Percentiles rank a stretch among this genome's conserved stretches.
These are phyloP conservation scores for Australoheros facetus DNA, from an alignment of 2,797 vertebrate species.

Conservation along the genomic window DNA sequence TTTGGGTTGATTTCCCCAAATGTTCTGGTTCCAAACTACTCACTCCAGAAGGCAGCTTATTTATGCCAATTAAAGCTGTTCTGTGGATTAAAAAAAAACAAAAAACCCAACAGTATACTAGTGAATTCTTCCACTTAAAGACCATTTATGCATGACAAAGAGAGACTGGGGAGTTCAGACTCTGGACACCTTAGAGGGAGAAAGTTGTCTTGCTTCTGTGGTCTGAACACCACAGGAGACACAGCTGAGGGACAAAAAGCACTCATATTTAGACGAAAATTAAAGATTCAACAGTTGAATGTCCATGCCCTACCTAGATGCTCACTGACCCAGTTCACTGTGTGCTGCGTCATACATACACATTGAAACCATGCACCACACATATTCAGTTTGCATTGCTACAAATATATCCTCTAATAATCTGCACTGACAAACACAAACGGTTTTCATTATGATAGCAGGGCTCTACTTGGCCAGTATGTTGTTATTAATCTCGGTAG, in stretches of 20 bases:
- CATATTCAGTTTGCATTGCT: not conserved
- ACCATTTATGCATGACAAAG: constrained; percentile 32
- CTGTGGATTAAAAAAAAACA: not conserved
- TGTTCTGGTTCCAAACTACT: not conserved
- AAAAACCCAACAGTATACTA: not conserved
- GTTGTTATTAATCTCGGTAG: constrained; percentile 42
- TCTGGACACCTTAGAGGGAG: constrained; percentile 27
- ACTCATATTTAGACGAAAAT: constrained; percentile 63
- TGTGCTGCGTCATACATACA: constrained; percentile 36
- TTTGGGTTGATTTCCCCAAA: constrained; percentile 19
- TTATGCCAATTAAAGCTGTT: constrained; percentile 47
- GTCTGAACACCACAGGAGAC: constrained; percentile 34
- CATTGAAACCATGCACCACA: constrained; percentile 5
- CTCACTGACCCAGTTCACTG: constrained; percentile 71
- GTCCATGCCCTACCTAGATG: constrained; percentile 43
- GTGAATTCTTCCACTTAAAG: constrained; percentile 21
- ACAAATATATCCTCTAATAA: not conserved
- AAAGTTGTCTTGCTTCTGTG: constrained; percentile 39
- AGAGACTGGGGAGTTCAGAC: constrained; percentile 33
- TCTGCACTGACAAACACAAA: constrained; percentile 28
- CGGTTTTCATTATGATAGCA: constrained; percentile 23
- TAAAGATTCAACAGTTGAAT: constrained; percentile 67
- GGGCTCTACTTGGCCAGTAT: constrained; percentile 28
- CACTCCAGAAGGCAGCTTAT: constrained; percentile 5
- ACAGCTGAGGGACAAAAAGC: constrained; percentile 7